Percentiles rank a stretch among this genome's conserved stretches.
Evolutionary conservation across 2,888 invertebrate species (phyloP).

Genomic region (Ditula angustiorana): DNA sequence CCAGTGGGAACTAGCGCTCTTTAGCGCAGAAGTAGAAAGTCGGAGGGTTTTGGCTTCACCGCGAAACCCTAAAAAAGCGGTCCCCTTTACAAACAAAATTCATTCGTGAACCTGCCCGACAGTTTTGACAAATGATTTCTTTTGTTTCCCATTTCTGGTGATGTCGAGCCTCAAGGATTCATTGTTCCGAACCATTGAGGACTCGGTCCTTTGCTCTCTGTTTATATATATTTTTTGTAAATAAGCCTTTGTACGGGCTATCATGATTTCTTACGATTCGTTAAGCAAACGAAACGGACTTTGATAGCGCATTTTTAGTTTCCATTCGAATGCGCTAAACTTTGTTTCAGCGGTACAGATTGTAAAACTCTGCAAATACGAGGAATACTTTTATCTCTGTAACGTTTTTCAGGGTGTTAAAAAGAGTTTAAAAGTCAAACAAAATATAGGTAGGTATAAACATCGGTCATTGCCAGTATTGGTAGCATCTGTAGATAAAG

Average conservation of each 20-base stretch:
- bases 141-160: slow-evolving; percentile 52
- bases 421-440: neutral
- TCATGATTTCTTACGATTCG: slow-evolving; percentile 35
- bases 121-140: slow-evolving; percentile 55
- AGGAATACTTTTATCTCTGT: neutral
- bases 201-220: slow-evolving; percentile 45
- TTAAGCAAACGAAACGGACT: slow-evolving; percentile 29
- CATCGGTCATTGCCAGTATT: too few relatives aligned
- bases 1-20: neutral
- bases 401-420: too few relatives aligned
- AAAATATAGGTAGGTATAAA: neutral
- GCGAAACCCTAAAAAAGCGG: slow-evolving; percentile 22
- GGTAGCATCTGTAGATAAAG: too few relatives aligned
- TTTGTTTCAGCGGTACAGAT: neutral
- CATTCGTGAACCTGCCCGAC: slow-evolving; percentile 36
- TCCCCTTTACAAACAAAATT: slow-evolving; percentile 31
- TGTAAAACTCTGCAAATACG: neutral
- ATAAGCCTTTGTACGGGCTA: slow-evolving; percentile 37
- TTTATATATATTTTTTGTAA: slow-evolving; percentile 47
- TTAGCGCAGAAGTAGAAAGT: neutral
- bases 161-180: slow-evolving; percentile 48
- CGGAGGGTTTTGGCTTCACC: neutral
- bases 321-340: neutral
- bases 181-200: slow-evolving; percentile 55
- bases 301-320: slow-evolving; percentile 12